Evolutionary conservation across 2,797 vertebrate species (phyloP).

Genomic region (Darevskia mixta): DNA sequence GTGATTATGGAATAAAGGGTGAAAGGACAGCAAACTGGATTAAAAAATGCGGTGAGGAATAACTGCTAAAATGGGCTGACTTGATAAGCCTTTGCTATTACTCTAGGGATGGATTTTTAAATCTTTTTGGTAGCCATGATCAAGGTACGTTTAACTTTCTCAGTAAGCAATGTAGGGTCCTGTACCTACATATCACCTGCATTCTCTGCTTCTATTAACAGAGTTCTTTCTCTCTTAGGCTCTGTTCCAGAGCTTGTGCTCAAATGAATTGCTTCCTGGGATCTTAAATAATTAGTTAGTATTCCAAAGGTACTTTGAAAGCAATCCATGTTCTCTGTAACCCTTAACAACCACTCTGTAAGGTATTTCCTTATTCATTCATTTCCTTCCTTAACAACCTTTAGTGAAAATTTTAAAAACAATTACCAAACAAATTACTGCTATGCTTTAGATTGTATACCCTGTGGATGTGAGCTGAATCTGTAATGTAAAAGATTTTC

Average conservation of each 20-base stretch:
- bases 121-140: neutral
- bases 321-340: neutral
- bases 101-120: slow-evolving; percentile 49
- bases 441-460: no score
- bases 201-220: neutral
- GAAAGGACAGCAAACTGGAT: slow-evolving; percentile 56
- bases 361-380: neutral
- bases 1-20: slow-evolving; percentile 56
- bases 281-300: neutral
- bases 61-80: neutral
- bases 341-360: neutral
- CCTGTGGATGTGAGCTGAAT: no score
- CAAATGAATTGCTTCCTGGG: neutral
- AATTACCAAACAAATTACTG: no score
- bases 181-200: slow-evolving; percentile 7
- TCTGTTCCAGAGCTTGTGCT: neutral
- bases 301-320: no score
- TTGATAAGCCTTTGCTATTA: slow-evolving; percentile 30
- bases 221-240: neutral
- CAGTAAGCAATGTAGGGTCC: slow-evolving; percentile 41
- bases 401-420: no score
- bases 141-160: slow-evolving; percentile 51
- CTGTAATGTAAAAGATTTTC: no score
- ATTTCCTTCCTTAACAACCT: no score
- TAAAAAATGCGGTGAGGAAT: neutral